These are phyloP conservation scores for Brienomyrus longianalis DNA, from an alignment of 2,113 vertebrate species.

Conservation along the genomic window DNA sequence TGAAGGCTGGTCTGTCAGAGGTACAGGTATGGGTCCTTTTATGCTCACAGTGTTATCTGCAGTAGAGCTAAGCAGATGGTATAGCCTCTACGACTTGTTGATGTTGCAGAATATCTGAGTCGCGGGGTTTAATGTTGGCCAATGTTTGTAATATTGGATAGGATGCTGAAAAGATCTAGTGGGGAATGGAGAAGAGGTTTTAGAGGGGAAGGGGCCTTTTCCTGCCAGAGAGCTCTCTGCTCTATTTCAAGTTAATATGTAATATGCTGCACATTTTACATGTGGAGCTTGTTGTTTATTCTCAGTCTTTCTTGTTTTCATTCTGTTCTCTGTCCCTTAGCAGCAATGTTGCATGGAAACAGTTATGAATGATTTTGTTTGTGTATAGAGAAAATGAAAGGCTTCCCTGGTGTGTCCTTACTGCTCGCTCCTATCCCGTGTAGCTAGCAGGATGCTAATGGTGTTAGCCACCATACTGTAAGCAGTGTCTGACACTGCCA, in stretches of 20 bases:
- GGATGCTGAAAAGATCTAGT: conserved; percentile 32
- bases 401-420: background rate
- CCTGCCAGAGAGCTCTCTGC: background rate
- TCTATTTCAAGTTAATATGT: background rate
- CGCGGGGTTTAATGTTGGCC: conserved; percentile 54
- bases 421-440: background rate
- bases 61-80: conserved; percentile 45
- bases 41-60: conserved; percentile 38
- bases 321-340: background rate
- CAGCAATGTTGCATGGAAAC: background rate
- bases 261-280: background rate
- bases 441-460: background rate
- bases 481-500: background rate
- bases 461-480: background rate
- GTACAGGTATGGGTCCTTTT: conserved; percentile 18
- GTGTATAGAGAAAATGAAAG: background rate
- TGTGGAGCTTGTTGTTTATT: background rate
- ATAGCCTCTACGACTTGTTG: conserved; percentile 47
- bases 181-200: conserved; percentile 25
- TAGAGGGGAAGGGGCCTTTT: conserved; percentile 10
- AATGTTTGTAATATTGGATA: conserved; percentile 59
- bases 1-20: conserved; percentile 32
- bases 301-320: background rate
- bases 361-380: background rate
- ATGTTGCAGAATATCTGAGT: conserved; percentile 57